Percentiles rank a stretch among this genome's conserved stretches.
phyloP scores from a whole-genome alignment of 2,797 vertebrate genomes.

The Chelmon rostratus region DNA sequence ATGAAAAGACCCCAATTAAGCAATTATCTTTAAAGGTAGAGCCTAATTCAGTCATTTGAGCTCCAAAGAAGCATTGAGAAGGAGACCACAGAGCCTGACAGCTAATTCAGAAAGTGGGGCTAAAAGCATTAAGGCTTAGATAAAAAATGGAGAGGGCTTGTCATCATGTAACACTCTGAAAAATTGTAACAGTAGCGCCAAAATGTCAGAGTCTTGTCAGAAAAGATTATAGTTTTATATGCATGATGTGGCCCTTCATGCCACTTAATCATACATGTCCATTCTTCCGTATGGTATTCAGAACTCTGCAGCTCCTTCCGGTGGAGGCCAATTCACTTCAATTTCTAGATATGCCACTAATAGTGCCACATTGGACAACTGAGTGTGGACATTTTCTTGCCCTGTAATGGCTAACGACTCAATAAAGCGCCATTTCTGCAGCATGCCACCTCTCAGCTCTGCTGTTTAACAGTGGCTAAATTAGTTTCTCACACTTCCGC shows the following conservation, averaged over 20 bases:
- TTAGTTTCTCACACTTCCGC: slow-evolving; percentile 53
- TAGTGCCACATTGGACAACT: slow-evolving; percentile 4
- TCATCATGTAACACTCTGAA: slow-evolving; percentile 68
- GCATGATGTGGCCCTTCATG: slow-evolving; percentile 44
- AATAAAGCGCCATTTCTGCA: slow-evolving; percentile 28
- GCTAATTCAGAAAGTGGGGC: slow-evolving; percentile 78
- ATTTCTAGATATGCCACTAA: slow-evolving; percentile 18
- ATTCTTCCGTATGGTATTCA: slow-evolving; percentile 26
- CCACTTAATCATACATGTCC: slow-evolving; percentile 53
- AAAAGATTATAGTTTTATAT: slow-evolving; percentile 65
- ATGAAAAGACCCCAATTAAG: slow-evolving; percentile 87
- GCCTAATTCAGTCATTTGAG: slow-evolving; percentile 84
- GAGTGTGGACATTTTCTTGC: slow-evolving; percentile 8
- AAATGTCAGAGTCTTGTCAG: slow-evolving; percentile 63
- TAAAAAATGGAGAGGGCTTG: slow-evolving; percentile 72
- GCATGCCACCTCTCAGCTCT: slow-evolving; percentile 16
- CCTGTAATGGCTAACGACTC: slow-evolving; percentile 20
- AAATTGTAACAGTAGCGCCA: slow-evolving; percentile 40
- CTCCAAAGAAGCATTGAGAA: slow-evolving; percentile 74
- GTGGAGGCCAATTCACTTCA: slow-evolving; percentile 26
- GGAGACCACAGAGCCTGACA: slow-evolving; percentile 71
- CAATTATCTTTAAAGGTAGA: slow-evolving; percentile 87
- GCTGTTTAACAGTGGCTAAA: slow-evolving; percentile 64
- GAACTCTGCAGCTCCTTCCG: slow-evolving; percentile 5
- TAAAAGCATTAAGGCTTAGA: slow-evolving; percentile 75